Percentiles rank a stretch among this genome's conserved stretches.
phyloP scores from a whole-genome alignment of 2,888 invertebrate genomes.

The Chrysomela aeneicollis region DNA sequence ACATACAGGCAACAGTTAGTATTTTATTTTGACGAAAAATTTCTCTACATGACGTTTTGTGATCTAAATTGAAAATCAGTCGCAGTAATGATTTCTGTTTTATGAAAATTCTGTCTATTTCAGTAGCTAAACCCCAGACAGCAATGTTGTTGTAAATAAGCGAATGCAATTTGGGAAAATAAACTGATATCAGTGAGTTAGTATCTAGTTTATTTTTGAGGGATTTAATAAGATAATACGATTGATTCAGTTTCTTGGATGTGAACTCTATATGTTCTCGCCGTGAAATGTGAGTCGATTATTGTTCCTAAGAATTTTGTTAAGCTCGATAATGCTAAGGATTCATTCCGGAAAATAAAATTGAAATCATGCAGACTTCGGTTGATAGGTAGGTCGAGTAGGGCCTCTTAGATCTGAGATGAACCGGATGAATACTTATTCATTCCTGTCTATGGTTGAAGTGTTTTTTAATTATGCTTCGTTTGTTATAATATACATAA shows the following conservation, averaged over 20 bases:
- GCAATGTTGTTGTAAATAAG: background rate
- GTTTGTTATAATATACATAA: too few species aligned
- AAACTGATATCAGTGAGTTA: background rate
- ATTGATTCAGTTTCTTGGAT: slow-evolving; percentile 7
- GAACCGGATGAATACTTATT: too few species aligned
- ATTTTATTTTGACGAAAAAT: slow-evolving; percentile 5
- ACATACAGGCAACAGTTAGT: background rate
- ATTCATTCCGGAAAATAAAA: background rate
- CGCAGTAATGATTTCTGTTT: slow-evolving; percentile 5
- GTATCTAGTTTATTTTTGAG: background rate
- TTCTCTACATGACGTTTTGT: background rate
- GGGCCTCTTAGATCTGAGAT: too few species aligned
- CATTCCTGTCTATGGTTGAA: too few species aligned
- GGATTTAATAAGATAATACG: slow-evolving; percentile 1
- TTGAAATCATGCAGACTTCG: slow-evolving; percentile 2
- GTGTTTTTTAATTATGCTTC: too few species aligned
- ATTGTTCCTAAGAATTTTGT: background rate
- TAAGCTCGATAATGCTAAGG: background rate
- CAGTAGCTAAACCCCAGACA: background rate
- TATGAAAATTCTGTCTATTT: background rate
- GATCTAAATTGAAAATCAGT: slow-evolving; percentile 1
- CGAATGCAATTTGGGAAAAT: background rate
- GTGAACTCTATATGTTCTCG: background rate
- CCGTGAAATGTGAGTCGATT: background rate
- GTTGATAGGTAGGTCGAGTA: too few species aligned